These are phyloP conservation scores for Anableps anableps DNA, from an alignment of 2,797 vertebrate genomes.

Conservation along the genomic window DNA sequence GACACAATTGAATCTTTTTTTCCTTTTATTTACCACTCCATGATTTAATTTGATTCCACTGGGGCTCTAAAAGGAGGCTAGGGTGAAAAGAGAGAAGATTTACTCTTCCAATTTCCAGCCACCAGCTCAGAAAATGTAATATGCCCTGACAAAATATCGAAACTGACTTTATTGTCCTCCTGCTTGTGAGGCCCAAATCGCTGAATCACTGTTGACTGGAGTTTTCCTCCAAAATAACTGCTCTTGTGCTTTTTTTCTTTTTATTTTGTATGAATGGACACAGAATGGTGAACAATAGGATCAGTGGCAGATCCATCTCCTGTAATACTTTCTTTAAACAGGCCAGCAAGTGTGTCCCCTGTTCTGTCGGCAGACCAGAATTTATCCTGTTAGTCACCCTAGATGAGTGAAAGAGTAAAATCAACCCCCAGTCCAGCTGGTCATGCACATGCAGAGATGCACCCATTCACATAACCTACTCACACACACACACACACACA, in stretches of 20 bases:
- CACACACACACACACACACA: constrained; percentile 27
- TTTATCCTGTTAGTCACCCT: constrained; percentile 85
- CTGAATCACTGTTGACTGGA: constrained; percentile 46
- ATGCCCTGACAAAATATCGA: constrained; percentile 52
- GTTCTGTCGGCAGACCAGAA: constrained; percentile 78
- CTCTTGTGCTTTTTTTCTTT: constrained; percentile 52
- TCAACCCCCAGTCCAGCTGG: constrained; percentile 82
- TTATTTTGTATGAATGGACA: constrained; percentile 70
- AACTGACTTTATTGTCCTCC: constrained; percentile 52
- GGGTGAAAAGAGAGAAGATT: constrained; percentile 77
- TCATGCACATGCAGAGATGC: constrained; percentile 52
- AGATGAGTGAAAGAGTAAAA: constrained; percentile 80
- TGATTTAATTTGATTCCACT: constrained; percentile 77
- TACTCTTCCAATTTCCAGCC: constrained; percentile 78
- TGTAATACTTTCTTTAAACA: constrained; percentile 81
- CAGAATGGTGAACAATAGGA: constrained; percentile 75
- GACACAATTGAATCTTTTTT: constrained; percentile 80
- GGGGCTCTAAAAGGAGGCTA: constrained; percentile 61
- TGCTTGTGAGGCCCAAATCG: constrained; percentile 61
- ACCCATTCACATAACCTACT: constrained; percentile 31
- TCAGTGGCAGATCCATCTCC: constrained; percentile 80
- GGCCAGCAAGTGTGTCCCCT: constrained; percentile 77
- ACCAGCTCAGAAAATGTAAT: constrained; percentile 64
- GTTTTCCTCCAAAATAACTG: constrained; percentile 47
- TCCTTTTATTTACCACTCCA: constrained; percentile 74